Evolutionary conservation across 2,888 invertebrate species (phyloP).

Genomic region (Erebia aethiops): DNA sequence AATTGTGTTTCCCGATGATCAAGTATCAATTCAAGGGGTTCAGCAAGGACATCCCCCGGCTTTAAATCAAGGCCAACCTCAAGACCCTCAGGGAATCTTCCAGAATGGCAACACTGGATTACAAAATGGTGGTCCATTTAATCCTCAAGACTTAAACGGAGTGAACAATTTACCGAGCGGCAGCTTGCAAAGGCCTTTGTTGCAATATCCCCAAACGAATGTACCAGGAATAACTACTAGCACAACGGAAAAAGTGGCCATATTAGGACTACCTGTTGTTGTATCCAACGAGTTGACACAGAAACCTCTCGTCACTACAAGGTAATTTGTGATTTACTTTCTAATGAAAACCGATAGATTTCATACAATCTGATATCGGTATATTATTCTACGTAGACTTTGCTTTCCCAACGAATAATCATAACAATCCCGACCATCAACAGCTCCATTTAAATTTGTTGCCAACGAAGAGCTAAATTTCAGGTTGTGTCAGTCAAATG

Average conservation of each 20-base stretch:
- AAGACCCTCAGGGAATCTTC: constrained; percentile 39
- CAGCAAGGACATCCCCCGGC: constrained; percentile 25
- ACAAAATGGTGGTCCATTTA: constrained; percentile 26
- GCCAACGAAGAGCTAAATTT: too few relatives aligned
- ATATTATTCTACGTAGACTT: not conserved
- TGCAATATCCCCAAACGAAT: not conserved
- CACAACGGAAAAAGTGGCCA: constrained; percentile 1
- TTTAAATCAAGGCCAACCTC: constrained; percentile 38
- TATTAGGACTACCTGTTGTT: not conserved
- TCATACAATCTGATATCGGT: not conserved
- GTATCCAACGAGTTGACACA: not conserved
- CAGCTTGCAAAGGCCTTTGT: not conserved
- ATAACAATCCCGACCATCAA: too few relatives aligned
- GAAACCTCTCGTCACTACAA: not conserved
- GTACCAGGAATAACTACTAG: not conserved
- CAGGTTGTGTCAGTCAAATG: too few relatives aligned
- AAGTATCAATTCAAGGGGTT: not conserved
- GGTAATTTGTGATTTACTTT: not conserved
- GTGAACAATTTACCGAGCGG: constrained; percentile 28
- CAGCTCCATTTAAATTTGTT: too few relatives aligned
- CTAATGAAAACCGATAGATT: not conserved
- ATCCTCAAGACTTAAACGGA: constrained; percentile 25
- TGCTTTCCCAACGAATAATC: too few relatives aligned
- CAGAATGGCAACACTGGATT: constrained; percentile 29
- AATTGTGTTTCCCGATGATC: not conserved